Conservation (phyloP, 2,888 invertebrate species). For the Xylota segnis region DNA sequence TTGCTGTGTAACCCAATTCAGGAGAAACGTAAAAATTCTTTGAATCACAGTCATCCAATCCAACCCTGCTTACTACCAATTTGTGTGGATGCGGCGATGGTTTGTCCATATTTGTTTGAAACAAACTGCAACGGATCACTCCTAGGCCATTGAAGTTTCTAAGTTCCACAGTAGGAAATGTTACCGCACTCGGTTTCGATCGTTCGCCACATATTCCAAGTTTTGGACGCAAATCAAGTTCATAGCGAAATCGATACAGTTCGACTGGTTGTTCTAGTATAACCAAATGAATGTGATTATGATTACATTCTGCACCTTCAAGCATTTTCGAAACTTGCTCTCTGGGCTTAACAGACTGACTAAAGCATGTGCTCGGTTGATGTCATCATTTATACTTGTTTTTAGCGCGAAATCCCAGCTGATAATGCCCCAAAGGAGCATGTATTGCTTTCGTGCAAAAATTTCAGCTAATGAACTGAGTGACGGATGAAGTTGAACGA, state of each 20-base stretch:
- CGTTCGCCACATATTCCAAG: slow-evolving; percentile 89
- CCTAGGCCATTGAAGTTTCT: slow-evolving; percentile 87
- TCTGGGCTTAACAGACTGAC: too few species aligned
- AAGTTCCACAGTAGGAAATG: slow-evolving; percentile 91
- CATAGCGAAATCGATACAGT: slow-evolving; percentile 93
- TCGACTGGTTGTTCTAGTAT: slow-evolving; percentile 91
- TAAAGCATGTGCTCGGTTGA: too few species aligned
- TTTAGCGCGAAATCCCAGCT: too few species aligned
- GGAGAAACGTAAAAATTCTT: slow-evolving; percentile 86
- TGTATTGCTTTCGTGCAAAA: too few species aligned
- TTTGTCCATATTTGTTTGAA: slow-evolving; percentile 86
- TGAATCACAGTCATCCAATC: slow-evolving; percentile 89
- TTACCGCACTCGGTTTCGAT: slow-evolving; percentile 87
- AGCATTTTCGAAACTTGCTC: neutral
- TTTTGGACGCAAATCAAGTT: slow-evolving; percentile 94
- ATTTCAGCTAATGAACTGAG: too few species aligned
- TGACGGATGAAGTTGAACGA: too few species aligned
- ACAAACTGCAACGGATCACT: slow-evolving; percentile 89
- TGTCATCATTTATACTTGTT: too few species aligned
- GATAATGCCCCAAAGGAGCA: too few species aligned
- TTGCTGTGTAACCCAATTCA: slow-evolving; percentile 87
- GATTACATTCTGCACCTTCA: neutral
- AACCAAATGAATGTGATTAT: slow-evolving; percentile 85
- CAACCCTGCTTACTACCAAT: slow-evolving; percentile 86
- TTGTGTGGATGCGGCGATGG: slow-evolving; percentile 89